Evolutionary conservation across 2,113 vertebrate genomes (phyloP), one percentile per base, ranked within the genome.

Genomic region (Esox niger): DNA sequence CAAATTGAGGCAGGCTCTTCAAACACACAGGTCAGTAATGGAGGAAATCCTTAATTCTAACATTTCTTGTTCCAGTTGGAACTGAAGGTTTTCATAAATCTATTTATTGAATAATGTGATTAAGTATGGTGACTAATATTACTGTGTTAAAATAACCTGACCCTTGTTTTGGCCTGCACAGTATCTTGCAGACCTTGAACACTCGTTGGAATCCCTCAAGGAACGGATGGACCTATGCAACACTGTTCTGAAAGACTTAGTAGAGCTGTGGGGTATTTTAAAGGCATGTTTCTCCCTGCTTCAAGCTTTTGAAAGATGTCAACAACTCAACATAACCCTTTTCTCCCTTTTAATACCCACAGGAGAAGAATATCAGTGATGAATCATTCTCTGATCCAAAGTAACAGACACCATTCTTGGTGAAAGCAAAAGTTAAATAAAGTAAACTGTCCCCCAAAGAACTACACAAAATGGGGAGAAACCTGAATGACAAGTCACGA

Each of bases 401-500:
- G 62, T 81, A 47, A 81, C 27, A 20, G 0, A 5, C 65, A 30
- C 20, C 1, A 60, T 2, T 6, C 8, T 52, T 52, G 9, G 7
- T 35, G 26, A 3, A 30, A 56, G 33, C n/a, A n/a, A 54, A 6
- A 25, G 27, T 27, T 46, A 8, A 17, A 9, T 62, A 4, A 38
- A 72, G 80, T 66, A 56, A 11, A 21, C 20, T 8, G n/a, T 38
- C 11, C n/a, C n/a, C n/a, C n/a, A n/a, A n/a, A n/a, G n/a, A n/a
- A n/a, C n/a, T n/a, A n/a, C n/a, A 52, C 26, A 38, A 54, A 43
- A 20, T 13, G 11, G 13, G 54, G 74, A 25, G 52, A 72, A 83
- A 83, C 86, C 64, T 74, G 89, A 90, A 90, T 94, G 93, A 94
- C 90, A 89, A 83, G 78, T 56, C 70, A 92, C 88, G 90, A 88